These are phyloP conservation scores for Bradypodion ventrale DNA, from an alignment of 2,797 vertebrate genomes.

Conservation along the genomic window DNA sequence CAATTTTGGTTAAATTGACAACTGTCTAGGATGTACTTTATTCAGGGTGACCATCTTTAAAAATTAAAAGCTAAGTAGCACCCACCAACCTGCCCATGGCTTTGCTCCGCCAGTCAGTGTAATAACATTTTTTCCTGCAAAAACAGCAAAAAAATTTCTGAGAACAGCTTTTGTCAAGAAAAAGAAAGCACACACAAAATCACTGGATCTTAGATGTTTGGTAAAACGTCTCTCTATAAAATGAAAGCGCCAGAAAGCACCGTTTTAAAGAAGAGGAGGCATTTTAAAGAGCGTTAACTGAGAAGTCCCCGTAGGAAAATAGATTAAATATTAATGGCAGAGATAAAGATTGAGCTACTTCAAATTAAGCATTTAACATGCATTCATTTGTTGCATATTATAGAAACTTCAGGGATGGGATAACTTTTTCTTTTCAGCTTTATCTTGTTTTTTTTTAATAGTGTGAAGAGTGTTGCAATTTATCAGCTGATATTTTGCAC, in stretches of 20 bases:
- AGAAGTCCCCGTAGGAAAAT: neutral
- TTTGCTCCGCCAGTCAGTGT: conserved; percentile 94
- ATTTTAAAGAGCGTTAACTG: neutral
- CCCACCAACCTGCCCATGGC: conserved; percentile 90
- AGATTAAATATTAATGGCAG: conserved; percentile 8
- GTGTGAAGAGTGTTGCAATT: neutral
- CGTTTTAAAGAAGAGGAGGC: neutral
- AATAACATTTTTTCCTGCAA: conserved; percentile 97
- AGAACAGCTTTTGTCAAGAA: conserved; percentile 49
- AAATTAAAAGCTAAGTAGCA: conserved; percentile 70
- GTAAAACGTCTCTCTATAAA: conserved; percentile 33
- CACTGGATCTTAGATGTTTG: conserved; percentile 27
- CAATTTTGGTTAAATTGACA: conserved; percentile 71
- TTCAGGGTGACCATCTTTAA: conserved; percentile 59
- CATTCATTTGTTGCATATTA: neutral
- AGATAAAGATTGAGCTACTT: neutral
- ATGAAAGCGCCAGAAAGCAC: conserved; percentile 12
- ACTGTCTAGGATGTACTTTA: conserved; percentile 57
- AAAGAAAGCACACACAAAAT: conserved; percentile 28
- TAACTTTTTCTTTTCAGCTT: neutral
- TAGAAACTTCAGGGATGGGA: neutral
- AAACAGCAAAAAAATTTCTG: conserved; percentile 69
- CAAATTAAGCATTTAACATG: conserved; percentile 2
- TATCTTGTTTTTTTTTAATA: neutral
- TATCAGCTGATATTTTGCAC: neutral